A percentile compares a stretch with the other conserved stretches of the same genome.
Conservation (phyloP, 2,113 vertebrate genomes). For the Pituophis catenifer region DNA sequence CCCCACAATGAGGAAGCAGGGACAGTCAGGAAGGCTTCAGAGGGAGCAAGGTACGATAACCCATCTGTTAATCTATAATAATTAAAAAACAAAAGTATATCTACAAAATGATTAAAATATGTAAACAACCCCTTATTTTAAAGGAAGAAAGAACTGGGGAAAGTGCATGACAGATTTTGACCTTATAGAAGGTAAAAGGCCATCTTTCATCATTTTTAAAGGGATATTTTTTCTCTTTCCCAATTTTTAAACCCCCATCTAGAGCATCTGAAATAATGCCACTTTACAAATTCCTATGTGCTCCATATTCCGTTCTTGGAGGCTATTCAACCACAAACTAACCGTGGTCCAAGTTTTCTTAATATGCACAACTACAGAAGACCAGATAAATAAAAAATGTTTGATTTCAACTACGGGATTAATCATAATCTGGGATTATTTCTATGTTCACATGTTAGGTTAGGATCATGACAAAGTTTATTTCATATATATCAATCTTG, state of each 20-base stretch:
- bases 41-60: background rate
- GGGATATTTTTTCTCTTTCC: background rate
- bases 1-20: background rate
- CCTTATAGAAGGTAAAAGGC: background rate
- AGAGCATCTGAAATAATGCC: background rate
- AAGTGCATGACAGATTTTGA: background rate
- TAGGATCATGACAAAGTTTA: background rate
- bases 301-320: background rate
- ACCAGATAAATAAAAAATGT: background rate
- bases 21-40: background rate
- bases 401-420: background rate
- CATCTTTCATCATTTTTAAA: background rate
- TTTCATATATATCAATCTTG: background rate
- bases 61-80: background rate
- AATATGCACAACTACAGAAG: background rate
- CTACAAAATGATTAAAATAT: background rate
- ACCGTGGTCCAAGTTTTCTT: background rate
- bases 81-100: background rate
- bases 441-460: background rate
- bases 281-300: background rate
- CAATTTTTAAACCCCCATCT: background rate
- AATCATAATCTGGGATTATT: background rate
- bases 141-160: background rate
- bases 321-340: background rate
- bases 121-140: background rate